These are phyloP conservation scores for Anniella stebbinsi DNA, from an alignment of 2,797 vertebrate genomes.

Conservation along the genomic window DNA sequence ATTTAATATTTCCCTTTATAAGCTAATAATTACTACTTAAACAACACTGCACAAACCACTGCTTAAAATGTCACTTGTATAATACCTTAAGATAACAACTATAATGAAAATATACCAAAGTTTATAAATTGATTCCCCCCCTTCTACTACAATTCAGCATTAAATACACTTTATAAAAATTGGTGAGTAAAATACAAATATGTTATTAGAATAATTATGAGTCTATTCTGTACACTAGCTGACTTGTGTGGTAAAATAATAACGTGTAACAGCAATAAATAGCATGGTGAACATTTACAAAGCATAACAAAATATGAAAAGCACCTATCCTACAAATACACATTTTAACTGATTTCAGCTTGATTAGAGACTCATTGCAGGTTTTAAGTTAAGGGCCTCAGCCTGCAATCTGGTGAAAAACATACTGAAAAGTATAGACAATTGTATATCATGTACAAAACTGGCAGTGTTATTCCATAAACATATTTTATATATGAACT, in stretches of 20 bases:
- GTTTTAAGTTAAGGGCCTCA: background rate
- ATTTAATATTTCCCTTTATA: background rate
- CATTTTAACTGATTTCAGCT: background rate
- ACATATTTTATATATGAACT: background rate
- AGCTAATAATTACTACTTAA: constrained; percentile 2
- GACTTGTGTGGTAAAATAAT: background rate
- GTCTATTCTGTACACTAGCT: too few relatives aligned
- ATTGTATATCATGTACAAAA: background rate
- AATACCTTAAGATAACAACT: background rate
- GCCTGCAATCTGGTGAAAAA: background rate
- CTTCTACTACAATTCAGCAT: background rate
- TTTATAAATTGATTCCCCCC: background rate
- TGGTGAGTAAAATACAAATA: background rate
- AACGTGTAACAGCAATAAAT: background rate
- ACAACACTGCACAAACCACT: background rate
- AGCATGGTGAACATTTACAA: background rate
- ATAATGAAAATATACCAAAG: background rate
- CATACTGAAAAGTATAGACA: background rate
- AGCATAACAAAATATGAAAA: background rate
- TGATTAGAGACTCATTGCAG: constrained; percentile 2
- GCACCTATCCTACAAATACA: background rate
- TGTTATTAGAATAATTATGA: background rate
- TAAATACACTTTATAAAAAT: background rate
- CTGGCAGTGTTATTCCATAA: background rate
- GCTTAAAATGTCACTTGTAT: background rate